Conservation (phyloP, 2,113 vertebrate species). For the Macquaria australasica region DNA sequence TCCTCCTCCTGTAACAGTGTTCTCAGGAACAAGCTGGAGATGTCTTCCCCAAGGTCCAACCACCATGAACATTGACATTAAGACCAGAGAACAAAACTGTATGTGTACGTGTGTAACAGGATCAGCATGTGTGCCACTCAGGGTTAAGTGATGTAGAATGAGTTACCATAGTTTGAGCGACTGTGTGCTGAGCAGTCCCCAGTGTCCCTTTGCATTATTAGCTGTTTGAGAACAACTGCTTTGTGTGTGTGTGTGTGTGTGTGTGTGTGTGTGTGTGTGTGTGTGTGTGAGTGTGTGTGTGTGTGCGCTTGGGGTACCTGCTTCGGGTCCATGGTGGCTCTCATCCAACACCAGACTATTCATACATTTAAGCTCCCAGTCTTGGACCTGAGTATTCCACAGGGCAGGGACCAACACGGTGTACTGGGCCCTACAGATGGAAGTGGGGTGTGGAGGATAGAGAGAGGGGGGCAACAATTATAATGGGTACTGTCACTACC, state of each 20-base stretch:
- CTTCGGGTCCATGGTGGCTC: conserved; percentile 31
- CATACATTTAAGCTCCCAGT: conserved; percentile 85
- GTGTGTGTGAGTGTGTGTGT: conserved; percentile 17
- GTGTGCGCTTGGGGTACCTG: conserved; percentile 45
- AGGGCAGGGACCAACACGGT: conserved; percentile 77
- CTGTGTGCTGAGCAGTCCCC: conserved; percentile 11
- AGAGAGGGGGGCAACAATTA: neutral
- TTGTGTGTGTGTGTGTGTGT: neutral
- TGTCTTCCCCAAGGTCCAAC: conserved; percentile 17
- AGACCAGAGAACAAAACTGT: conserved; percentile 11
- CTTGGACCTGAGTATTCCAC: conserved; percentile 82
- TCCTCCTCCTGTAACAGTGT: conserved; percentile 12
- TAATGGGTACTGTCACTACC: neutral
- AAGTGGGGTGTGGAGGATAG: neutral
- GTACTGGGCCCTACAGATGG: conserved; percentile 74
- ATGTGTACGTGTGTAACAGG: conserved; percentile 28
- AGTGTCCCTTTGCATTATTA: conserved; percentile 17
- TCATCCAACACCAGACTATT: conserved; percentile 82
- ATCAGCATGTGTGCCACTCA: conserved; percentile 39
- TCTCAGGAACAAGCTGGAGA: conserved; percentile 42
- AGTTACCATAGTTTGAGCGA: conserved; percentile 36
- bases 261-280: neutral
- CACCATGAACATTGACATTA: conserved; percentile 28
- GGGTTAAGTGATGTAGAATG: conserved; percentile 63
- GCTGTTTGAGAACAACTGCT: conserved; percentile 11